Evolutionary conservation across 2,113 vertebrate species (phyloP).

Genomic region (Tylochromis polylepis): DNA sequence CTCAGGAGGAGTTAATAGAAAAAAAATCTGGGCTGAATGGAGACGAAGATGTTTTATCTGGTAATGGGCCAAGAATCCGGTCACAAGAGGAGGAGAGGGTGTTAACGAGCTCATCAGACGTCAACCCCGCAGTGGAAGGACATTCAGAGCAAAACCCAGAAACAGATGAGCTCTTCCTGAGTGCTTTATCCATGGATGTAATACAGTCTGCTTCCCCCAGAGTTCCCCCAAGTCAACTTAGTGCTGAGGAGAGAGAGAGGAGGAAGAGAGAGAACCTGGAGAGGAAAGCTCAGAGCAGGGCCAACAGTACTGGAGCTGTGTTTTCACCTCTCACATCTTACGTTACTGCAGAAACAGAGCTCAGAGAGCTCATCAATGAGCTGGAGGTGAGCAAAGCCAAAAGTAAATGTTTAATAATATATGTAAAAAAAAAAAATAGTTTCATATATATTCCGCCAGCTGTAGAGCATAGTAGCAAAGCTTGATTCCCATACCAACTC

Average conservation of each 20-base stretch:
- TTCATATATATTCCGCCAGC: neutral
- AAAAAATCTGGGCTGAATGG: neutral
- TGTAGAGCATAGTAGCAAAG: neutral
- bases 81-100: neutral
- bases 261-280: slow-evolving; percentile 81
- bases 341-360: slow-evolving; percentile 89
- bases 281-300: slow-evolving; percentile 64
- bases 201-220: slow-evolving; percentile 66
- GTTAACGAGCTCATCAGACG: neutral
- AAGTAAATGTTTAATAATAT: neutral
- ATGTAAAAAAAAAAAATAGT: neutral
- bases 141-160: slow-evolving; percentile 36
- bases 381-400: slow-evolving; percentile 78
- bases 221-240: slow-evolving; percentile 60
- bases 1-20: neutral
- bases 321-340: slow-evolving; percentile 87
- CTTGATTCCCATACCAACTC: slow-evolving; percentile 13
- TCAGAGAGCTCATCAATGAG: slow-evolving; percentile 83
- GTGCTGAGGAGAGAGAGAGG: slow-evolving; percentile 73
- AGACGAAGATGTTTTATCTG: neutral
- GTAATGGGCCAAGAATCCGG: neutral
- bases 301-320: slow-evolving; percentile 38
- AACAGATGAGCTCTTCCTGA: slow-evolving; percentile 62
- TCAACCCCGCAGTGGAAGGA: neutral
- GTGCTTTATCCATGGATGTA: slow-evolving; percentile 74